Base-by-base conservation (phyloP, 2,797 vertebrate genomes). In the Spinus olivaceus region DNA sequence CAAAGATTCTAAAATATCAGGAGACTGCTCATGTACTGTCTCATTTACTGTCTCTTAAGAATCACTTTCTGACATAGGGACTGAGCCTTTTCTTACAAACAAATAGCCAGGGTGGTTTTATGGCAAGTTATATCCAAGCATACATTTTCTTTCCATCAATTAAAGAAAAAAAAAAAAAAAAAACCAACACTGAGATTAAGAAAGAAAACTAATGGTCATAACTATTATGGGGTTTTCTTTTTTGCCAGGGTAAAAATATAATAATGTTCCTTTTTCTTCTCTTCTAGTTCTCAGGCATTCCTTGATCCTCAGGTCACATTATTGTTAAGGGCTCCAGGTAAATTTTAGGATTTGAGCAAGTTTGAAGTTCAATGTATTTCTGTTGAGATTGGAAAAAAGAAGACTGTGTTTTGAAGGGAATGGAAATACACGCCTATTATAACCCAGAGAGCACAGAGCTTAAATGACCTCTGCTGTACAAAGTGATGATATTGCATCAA, bases 191-290 rank as follows among this genome's bases (percentile, higher is more conserved):
- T 24, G 37, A 81, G 8, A 73, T 50, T 22, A 35, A 21, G 46
- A 84, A 91, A 78, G 28, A 57, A 91, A 79, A 69, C 1, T 60
- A 54, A 30, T 44, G 8, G 23, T n/a, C 4, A 33, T 46, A 35
- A 57, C 25, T 70, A 42, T 8, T 51, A 11, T 9, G 6, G 10
- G 35, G 2, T 79, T 79, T 30, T 63, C 3, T 22, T 0, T 0
- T 81, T 81, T 90, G 8, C 6, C 7, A n/a, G 9, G 12, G 5
- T 54, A 60, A 54, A 79, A 60, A 11, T 41, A 10, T 39, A 56
- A 56, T 50, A 78, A 54, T 9, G 1, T 8, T 44, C 5, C 10
- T 78, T 86, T 73, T 14, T 1, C 8, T 51, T 86, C 2, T 1
- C 22, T 47, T 50, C 21, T 72, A 32, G 8, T 61, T 82, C 20